Conservation (phyloP, 1,140 invertebrate species). For the Doryteuthis pealeii region DNA sequence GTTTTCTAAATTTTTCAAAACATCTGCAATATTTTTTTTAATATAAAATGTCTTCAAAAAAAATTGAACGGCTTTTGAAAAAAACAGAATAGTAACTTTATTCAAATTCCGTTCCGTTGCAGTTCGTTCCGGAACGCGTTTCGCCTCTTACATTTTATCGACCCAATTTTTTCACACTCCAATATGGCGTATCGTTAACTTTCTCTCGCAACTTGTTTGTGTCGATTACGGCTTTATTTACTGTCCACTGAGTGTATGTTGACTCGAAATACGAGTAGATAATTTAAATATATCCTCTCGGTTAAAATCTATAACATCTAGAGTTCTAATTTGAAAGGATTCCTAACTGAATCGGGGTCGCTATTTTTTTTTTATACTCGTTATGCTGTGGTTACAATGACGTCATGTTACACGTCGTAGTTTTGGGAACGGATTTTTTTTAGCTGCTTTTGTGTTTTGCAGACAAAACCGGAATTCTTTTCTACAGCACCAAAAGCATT, state of each 20-base stretch:
- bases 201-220: too few relatives aligned
- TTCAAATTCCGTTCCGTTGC: background rate
- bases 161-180: constrained; percentile 4
- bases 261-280: too few relatives aligned
- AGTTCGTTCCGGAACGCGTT: background rate
- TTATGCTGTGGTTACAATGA: background rate
- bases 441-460: background rate
- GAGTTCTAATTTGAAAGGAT: too few relatives aligned
- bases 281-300: too few relatives aligned
- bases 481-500: too few relatives aligned
- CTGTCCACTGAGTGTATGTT: too few relatives aligned
- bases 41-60: background rate
- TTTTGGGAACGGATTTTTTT: background rate
- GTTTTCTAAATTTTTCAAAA: background rate
- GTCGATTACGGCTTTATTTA: too few relatives aligned
- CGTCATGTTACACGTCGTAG: background rate
- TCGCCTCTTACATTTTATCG: background rate
- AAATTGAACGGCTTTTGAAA: constrained; percentile 1
- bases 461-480: too few relatives aligned
- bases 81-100: background rate
- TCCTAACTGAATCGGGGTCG: too few relatives aligned
- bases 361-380: background rate
- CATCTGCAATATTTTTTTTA: background rate
- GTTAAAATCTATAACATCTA: too few relatives aligned
- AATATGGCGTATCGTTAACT: background rate